These are phyloP conservation scores for Epinephelus cyanopodus DNA, from an alignment of 2,113 vertebrate species.

Conservation along the genomic window DNA sequence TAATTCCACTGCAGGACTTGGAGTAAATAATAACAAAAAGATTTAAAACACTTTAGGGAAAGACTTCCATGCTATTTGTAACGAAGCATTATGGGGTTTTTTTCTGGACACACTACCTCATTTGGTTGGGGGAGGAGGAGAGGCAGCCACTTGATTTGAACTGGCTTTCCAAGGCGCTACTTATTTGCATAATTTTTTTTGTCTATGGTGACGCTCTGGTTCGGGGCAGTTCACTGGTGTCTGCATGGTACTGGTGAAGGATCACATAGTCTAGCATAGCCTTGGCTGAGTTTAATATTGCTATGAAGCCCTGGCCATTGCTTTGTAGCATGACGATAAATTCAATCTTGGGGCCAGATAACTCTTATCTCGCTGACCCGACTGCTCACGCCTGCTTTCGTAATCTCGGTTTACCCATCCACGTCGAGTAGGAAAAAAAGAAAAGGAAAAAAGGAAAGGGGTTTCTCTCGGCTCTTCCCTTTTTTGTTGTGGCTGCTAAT, in stretches of 20 bases:
- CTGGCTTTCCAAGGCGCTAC: constrained; percentile 86
- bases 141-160: constrained; percentile 82
- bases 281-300: constrained; percentile 85
- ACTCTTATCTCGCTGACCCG: constrained; percentile 86
- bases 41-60: constrained; percentile 43
- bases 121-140: constrained; percentile 79
- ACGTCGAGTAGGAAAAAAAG: constrained; percentile 77
- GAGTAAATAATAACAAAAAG: constrained; percentile 56
- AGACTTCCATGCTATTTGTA: constrained; percentile 42
- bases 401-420: constrained; percentile 85
- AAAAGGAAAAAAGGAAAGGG: constrained; percentile 66
- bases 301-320: constrained; percentile 89
- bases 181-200: constrained; percentile 99
- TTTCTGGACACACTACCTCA: constrained; percentile 57
- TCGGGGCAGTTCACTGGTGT: constrained; percentile 88
- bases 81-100: constrained; percentile 39
- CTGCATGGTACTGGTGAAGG: constrained; percentile 86
- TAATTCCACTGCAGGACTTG: constrained; percentile 41
- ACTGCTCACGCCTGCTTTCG: constrained; percentile 81
- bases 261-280: constrained; percentile 85
- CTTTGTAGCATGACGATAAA: constrained; percentile 81
- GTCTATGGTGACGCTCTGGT: constrained; percentile 92
- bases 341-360: constrained; percentile 83
- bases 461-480: constrained; percentile 79
- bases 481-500: constrained; percentile 83